Conservation (phyloP, 2,888 invertebrate species). For the Taenaris catops region DNA sequence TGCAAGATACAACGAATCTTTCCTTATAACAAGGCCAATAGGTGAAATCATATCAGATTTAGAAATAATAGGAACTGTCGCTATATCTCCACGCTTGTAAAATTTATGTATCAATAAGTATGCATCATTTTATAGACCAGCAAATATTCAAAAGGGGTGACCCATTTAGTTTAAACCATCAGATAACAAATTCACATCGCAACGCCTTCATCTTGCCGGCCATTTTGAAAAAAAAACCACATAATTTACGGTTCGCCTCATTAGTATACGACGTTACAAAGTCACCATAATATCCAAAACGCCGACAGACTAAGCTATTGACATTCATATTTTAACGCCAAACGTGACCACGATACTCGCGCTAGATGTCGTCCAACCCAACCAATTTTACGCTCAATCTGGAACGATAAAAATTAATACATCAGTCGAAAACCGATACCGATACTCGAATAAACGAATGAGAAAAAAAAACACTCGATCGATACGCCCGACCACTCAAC, state of each 20-base stretch:
- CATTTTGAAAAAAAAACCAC: conserved; percentile 53
- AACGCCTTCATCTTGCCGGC: conserved; percentile 69
- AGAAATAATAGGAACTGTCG: too few relatives aligned
- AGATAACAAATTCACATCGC: conserved; percentile 58
- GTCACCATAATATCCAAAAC: conserved; percentile 39
- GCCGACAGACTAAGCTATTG: conserved; percentile 58
- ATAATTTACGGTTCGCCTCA: conserved; percentile 61
- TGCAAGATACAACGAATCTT: too few relatives aligned
- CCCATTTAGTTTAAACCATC: conserved; percentile 32
- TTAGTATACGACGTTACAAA: conserved; percentile 61
- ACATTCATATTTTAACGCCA: conserved; percentile 69
- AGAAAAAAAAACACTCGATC: conserved; percentile 45
- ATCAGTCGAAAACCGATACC: conserved; percentile 41
- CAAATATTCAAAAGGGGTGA: conserved; percentile 15
- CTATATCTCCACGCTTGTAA: conserved; percentile 8
- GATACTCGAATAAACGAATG: conserved; percentile 30
- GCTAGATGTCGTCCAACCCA: conserved; percentile 50
- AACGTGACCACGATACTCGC: conserved; percentile 58
- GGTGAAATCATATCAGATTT: too few relatives aligned
- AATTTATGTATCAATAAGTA: conserved; percentile 6
- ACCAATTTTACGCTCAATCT: conserved; percentile 76
- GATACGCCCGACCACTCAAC: conserved; percentile 32
- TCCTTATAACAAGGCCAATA: too few relatives aligned
- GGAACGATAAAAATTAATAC: conserved; percentile 69
- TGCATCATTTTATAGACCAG: conserved; percentile 15